Conservation (phyloP, 2,113 vertebrate species). For the Semicossyphus pulcher region DNA sequence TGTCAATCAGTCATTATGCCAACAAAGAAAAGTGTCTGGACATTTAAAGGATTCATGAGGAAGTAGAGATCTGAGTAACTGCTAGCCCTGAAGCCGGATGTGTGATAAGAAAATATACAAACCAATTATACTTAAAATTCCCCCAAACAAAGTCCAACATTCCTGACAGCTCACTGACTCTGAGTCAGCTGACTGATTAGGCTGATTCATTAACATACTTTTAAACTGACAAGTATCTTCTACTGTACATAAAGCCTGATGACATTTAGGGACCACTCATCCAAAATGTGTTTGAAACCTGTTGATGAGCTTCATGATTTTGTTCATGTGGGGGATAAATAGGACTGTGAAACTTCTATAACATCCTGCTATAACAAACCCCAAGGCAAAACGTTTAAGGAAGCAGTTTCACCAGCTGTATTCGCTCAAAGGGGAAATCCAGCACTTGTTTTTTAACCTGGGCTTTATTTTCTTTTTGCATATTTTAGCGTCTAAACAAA, state of each 20-base stretch:
- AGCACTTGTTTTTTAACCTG: too few relatives aligned
- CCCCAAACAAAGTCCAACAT: neutral
- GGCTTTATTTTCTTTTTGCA: too few relatives aligned
- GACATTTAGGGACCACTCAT: neutral
- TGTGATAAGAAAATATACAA: constrained; percentile 17
- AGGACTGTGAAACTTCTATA: too few relatives aligned
- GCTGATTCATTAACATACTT: neutral
- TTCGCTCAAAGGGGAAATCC: too few relatives aligned
- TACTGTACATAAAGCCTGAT: neutral
- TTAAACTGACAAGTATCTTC: too few relatives aligned
- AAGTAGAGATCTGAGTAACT: constrained; percentile 16
- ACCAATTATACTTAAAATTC: neutral
- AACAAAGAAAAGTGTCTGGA: neutral
- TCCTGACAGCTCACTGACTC: neutral
- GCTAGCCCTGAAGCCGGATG: neutral
- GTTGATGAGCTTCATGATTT: neutral
- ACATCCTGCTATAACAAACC: too few relatives aligned
- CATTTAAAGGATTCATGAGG: neutral
- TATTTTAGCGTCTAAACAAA: too few relatives aligned
- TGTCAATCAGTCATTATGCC: neutral
- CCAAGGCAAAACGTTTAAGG: too few relatives aligned
- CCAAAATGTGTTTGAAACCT: neutral
- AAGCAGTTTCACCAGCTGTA: too few relatives aligned
- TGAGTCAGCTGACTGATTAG: neutral
- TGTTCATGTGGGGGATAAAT: neutral